Evolutionary conservation across 2,113 vertebrate species (phyloP).

Genomic region (Connochaetes taurinus): DNA sequence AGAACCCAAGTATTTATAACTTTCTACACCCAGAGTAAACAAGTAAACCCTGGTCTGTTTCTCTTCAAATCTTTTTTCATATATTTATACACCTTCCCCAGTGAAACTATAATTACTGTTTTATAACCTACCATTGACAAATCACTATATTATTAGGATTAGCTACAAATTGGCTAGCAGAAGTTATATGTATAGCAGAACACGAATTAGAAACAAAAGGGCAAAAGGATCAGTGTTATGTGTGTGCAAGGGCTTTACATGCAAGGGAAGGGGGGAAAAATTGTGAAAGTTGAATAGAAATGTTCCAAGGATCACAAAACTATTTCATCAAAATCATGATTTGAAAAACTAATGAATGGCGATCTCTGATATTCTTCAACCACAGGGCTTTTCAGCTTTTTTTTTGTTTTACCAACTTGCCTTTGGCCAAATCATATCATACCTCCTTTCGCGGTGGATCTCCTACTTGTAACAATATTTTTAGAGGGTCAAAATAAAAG

Average conservation of each 20-base stretch:
- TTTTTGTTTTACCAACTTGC: conserved; percentile 2
- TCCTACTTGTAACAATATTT: neutral
- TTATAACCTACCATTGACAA: neutral
- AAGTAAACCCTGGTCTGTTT: neutral
- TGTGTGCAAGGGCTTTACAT: neutral
- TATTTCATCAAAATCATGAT: neutral
- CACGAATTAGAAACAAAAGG: conserved; percentile 7
- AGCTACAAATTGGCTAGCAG: neutral
- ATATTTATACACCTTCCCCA: neutral
- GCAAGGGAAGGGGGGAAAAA: neutral
- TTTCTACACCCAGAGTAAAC: neutral
- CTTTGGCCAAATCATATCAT: neutral
- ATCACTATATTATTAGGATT: neutral
- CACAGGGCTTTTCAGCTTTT: neutral
- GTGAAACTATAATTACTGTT: neutral
- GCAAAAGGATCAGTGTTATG: neutral
- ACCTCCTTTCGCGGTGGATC: neutral
- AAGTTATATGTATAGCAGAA: neutral
- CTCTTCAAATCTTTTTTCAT: neutral
- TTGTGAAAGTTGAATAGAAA: neutral
- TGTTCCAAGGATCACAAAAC: neutral
- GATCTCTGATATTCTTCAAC: neutral
- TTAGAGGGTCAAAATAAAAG: conserved; percentile 13
- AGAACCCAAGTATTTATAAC: neutral
- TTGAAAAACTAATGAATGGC: neutral